These are phyloP conservation scores for Cydia strobilella DNA, from an alignment of 1,140 invertebrate genomes.

Conservation along the genomic window DNA sequence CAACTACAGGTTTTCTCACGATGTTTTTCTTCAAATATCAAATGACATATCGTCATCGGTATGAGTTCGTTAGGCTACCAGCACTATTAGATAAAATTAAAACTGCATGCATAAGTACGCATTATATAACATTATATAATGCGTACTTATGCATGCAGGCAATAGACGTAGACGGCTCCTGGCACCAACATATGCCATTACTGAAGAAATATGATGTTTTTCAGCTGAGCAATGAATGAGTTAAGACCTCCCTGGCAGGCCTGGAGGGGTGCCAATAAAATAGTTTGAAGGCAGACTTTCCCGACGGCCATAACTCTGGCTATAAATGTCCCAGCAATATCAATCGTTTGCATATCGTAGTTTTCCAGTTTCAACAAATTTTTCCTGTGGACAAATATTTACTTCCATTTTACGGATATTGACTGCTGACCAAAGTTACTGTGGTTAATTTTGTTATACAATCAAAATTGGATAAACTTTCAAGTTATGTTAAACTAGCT, in stretches of 20 bases:
- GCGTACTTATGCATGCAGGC: neutral
- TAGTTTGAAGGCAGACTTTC: constrained; percentile 64
- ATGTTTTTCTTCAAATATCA: too few relatives aligned
- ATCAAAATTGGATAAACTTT: too few relatives aligned
- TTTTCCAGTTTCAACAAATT: constrained; percentile 63
- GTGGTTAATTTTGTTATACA: too few relatives aligned
- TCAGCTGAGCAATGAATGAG: constrained; percentile 66
- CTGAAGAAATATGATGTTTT: constrained; percentile 69
- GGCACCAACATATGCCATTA: constrained; percentile 59
- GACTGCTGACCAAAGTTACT: too few relatives aligned
- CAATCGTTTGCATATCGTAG: constrained; percentile 12
- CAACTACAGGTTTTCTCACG: too few relatives aligned
- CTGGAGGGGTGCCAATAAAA: constrained; percentile 73
- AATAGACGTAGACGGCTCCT: constrained; percentile 25
- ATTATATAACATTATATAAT: too few relatives aligned
- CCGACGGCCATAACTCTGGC: constrained; percentile 57
- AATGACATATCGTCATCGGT: too few relatives aligned
- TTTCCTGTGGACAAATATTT: constrained; percentile 40
- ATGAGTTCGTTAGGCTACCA: too few relatives aligned
- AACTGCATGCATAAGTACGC: too few relatives aligned
- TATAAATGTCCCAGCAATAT: constrained; percentile 61
- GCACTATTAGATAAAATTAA: too few relatives aligned
- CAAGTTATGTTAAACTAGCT: too few relatives aligned
- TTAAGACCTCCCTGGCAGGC: constrained; percentile 57
- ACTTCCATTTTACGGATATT: neutral